These are phyloP conservation scores for Poecile atricapillus DNA, from an alignment of 2,113 vertebrate species.

Conservation along the genomic window DNA sequence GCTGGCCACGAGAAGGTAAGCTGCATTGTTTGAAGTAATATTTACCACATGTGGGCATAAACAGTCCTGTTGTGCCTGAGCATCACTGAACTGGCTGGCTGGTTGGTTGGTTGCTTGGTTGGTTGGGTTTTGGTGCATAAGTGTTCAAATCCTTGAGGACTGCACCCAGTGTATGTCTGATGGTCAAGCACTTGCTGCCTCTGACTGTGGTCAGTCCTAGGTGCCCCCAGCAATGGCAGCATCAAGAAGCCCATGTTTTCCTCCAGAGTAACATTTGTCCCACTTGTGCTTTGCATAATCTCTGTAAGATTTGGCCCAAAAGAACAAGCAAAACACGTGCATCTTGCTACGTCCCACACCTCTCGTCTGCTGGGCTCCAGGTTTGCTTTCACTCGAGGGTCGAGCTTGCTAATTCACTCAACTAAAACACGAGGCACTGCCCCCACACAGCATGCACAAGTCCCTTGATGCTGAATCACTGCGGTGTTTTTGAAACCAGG, in stretches of 20 bases:
- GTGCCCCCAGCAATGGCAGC: background rate
- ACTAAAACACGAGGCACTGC: background rate
- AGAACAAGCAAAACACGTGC: background rate
- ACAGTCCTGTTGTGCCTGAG: background rate
- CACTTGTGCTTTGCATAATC: background rate
- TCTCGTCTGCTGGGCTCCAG: background rate
- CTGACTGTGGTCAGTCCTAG: background rate
- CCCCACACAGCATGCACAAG: background rate
- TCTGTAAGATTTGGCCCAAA: background rate
- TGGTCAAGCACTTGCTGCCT: background rate
- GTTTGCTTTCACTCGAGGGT: background rate
- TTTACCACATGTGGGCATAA: background rate
- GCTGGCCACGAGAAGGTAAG: background rate
- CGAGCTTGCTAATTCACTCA: background rate
- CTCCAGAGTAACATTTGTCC: background rate
- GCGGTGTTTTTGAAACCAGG: background rate
- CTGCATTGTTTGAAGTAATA: background rate
- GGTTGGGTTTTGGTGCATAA: background rate
- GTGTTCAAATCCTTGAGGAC: background rate
- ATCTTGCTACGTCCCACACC: background rate
- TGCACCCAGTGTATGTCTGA: rapidly evolving
- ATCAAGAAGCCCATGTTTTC: background rate
- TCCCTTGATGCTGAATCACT: slow-evolving; percentile 17
- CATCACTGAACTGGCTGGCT: background rate
- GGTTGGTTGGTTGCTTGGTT: background rate